Base-by-base conservation (phyloP, 2,888 invertebrate genomes). In the Melieria crassipennis region DNA sequence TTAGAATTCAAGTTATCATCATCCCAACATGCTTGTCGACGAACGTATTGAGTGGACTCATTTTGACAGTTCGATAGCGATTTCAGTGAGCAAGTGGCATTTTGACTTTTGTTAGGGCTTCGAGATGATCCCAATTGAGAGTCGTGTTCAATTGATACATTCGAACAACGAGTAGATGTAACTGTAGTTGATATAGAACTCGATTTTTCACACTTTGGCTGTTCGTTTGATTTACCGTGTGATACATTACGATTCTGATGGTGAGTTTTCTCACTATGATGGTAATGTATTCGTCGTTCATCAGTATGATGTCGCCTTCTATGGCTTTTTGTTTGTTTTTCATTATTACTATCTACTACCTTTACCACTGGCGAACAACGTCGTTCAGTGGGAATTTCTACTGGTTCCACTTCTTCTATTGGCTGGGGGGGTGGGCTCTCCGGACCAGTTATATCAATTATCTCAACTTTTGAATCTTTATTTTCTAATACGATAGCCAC, bases 301-400 rank as follows among this genome's bases (percentile, higher is more conserved):
- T 30, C 30, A 30, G 30, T 30, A 30, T 30, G 30, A 30, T 30
- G 30, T 30, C 30, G 30, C 30, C 2, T 30, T 30, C 30, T 30
- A 30, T 30, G 30, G 30, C 30, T 30, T 2, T 30, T 30, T 30
- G 30, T 30, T 30, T 30, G 30, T 30, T 2, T 30, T 30, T 30
- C 30, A 30, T 30, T 30, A 3, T 30, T 30, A 30, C 1, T 30
- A 3, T 30, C 30, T 30, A 3, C 30, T 30, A 30, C 30, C 30
- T 30, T 30, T 42, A 11, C 30, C 9, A 13, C 10, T 48, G 78
- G 79, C 6, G 80, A 80, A 4, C 71, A 62, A 47, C 77, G 77
- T 2, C 81, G 73, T 72, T 81, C 81, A 4, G 79, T 81, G 1
- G 81, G 80, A 73, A 81, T 81, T 48, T 77, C 81, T 7, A 79